Conservation (phyloP, 2,797 vertebrate genomes). For the Macropus fuliginosus region DNA sequence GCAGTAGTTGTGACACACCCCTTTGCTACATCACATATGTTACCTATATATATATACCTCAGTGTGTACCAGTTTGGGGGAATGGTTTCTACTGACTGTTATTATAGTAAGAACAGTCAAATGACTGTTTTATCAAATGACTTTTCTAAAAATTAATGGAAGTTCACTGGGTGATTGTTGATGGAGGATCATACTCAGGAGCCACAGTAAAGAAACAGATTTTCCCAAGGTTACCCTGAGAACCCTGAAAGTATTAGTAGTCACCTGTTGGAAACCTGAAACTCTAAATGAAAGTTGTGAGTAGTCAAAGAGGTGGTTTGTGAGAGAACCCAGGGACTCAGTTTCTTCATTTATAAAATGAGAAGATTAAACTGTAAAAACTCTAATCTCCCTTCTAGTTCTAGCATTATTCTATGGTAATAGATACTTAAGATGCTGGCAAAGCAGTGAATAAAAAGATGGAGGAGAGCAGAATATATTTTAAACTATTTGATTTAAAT, state of each 20-base stretch:
- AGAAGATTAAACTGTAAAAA: neutral
- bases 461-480: neutral
- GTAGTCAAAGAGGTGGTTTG: no score
- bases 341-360: neutral
- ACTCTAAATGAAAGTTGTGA: no score
- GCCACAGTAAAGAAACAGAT: neutral
- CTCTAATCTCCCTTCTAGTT: neutral
- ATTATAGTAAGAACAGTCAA: neutral
- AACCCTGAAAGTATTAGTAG: neutral
- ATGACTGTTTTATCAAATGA: neutral
- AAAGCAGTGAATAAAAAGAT: neutral
- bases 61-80: neutral
- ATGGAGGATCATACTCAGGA: neutral
- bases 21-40: neutral
- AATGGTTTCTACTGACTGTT: neutral
- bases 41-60: neutral
- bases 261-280: neutral
- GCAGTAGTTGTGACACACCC: neutral
- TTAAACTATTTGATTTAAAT: conserved; percentile 61
- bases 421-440: neutral
- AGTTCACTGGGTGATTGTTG: neutral
- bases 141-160: neutral
- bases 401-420: neutral
- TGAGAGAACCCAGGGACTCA: neutral
- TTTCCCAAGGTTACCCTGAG: neutral